These are phyloP conservation scores for Latheticus oryzae DNA, from an alignment of 2,888 invertebrate genomes.

Conservation along the genomic window DNA sequence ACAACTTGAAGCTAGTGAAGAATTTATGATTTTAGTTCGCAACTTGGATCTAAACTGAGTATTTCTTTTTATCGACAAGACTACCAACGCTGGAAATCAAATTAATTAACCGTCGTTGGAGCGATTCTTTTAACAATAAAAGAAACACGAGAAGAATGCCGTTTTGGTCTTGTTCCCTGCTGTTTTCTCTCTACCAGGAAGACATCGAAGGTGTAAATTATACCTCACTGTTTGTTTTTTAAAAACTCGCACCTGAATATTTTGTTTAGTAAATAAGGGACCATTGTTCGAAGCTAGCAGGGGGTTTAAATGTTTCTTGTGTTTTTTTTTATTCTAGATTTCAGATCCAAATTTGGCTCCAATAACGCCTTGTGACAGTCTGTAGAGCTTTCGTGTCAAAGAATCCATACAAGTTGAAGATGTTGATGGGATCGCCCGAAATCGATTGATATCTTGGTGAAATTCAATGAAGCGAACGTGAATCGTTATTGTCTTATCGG, in stretches of 20 bases:
- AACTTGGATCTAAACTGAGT: slow-evolving; percentile 50
- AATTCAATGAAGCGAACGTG: slow-evolving; percentile 49
- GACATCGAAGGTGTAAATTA: slow-evolving; percentile 57
- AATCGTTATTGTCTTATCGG: slow-evolving; percentile 49
- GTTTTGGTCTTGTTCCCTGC: slow-evolving; percentile 43
- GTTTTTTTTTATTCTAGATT: neutral
- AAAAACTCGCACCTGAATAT: slow-evolving; percentile 55
- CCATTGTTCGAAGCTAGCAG: slow-evolving; percentile 54
- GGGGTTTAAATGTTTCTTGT: slow-evolving; percentile 47
- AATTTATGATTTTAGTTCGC: slow-evolving; percentile 59
- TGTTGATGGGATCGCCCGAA: slow-evolving; percentile 17
- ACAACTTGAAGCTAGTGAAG: slow-evolving; percentile 59
- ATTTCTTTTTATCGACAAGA: slow-evolving; percentile 34
- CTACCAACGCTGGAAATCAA: slow-evolving; percentile 31
- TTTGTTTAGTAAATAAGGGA: slow-evolving; percentile 55
- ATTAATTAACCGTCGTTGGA: slow-evolving; percentile 30
- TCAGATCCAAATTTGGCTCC: neutral
- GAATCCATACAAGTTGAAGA: slow-evolving; percentile 45
- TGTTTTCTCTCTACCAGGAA: slow-evolving; percentile 50
- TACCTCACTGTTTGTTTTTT: slow-evolving; percentile 57
- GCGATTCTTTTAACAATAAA: slow-evolving; percentile 25
- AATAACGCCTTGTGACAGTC: slow-evolving; percentile 19
- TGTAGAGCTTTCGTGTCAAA: slow-evolving; percentile 26
- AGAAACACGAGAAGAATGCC: slow-evolving; percentile 31
- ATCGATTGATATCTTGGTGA: slow-evolving; percentile 43